These are phyloP conservation scores for Tiliacea aurago DNA, from an alignment of 2,888 invertebrate genomes.

Conservation along the genomic window DNA sequence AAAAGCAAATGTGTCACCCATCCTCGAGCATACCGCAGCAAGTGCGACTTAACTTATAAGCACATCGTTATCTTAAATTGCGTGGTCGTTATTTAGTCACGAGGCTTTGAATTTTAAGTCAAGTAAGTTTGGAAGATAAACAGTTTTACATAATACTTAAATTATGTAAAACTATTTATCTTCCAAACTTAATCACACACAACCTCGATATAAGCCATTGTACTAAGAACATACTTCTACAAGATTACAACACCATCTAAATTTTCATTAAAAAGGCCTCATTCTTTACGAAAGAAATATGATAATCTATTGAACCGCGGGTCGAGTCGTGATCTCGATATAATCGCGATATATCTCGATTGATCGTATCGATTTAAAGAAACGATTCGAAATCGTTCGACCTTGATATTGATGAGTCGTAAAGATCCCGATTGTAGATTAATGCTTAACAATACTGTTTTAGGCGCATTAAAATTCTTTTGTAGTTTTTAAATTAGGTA, in stretches of 20 bases:
- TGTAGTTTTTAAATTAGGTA: slow-evolving; percentile 55
- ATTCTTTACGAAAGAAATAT: slow-evolving; percentile 69
- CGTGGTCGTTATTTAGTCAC: not conserved
- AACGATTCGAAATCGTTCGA: slow-evolving; percentile 80
- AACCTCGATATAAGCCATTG: slow-evolving; percentile 35
- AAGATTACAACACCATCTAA: slow-evolving; percentile 55
- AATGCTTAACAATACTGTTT: slow-evolving; percentile 70
- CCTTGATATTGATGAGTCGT: slow-evolving; percentile 79
- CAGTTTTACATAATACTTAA: not conserved
- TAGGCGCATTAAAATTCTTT: slow-evolving; percentile 62
- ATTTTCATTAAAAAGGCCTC: slow-evolving; percentile 66
- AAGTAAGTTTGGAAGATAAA: not conserved
- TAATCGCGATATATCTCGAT: slow-evolving; percentile 75
- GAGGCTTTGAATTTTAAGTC: not conserved
- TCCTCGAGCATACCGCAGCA: not conserved
- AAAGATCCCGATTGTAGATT: slow-evolving; percentile 76
- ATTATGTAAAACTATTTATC: slow-evolving; percentile 31
- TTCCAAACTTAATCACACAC: slow-evolving; percentile 19
- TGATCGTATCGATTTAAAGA: slow-evolving; percentile 82
- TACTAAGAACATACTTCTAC: slow-evolving; percentile 18
- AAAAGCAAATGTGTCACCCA: not conserved
- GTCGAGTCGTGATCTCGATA: slow-evolving; percentile 80
- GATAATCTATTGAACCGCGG: slow-evolving; percentile 80
- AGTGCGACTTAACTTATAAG: not conserved
- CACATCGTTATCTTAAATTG: not conserved